Evolutionary conservation across 2,888 invertebrate species (phyloP), one percentile per base, ranked within the genome.

Genomic region (Colostygia pectinataria): DNA sequence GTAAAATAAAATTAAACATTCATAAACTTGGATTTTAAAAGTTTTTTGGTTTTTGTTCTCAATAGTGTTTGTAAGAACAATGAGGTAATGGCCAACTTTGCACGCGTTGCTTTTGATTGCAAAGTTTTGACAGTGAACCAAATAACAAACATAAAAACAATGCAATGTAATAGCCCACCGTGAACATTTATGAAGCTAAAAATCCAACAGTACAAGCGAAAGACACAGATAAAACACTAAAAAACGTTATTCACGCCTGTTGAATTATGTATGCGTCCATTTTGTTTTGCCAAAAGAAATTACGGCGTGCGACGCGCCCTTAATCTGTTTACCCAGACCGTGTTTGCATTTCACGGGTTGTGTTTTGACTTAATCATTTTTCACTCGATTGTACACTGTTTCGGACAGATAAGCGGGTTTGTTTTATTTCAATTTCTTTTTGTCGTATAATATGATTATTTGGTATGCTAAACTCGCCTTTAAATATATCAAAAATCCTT

Each of bases 221-320:
- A 43, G 38, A 34, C 18, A 36, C 36, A 37, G 12, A 42, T 34
- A 32, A 45, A 45, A 49, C 43, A 43, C 37, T 27, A 42, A 54
- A 44, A 61, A 63, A 66, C 67, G 61, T 59, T 58, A 63, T 66
- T 59, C 66, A 61, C 40, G 29, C 20, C 45, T 29, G 46, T 32
- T 65, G 73, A 66, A 72, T 71, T 56, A 64, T 66, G 65, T 52
- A 60, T 34, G 9, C 15, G 39, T 42, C 49, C 52, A 40, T 61
- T 65, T 57, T 56, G 47, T 60, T 65, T 48, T 43, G 38, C 38
- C 32, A 50, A 60, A 57, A 57, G 45, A 60, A 62, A 65, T 63
- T 46, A 63, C 59, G 52, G 25, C 31, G 12, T 38, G 14, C 32
- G 41, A 20, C 32, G 41, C 28, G 31, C 42, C 40, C 43, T 12